These are phyloP conservation scores for Apis florea DNA, from an alignment of 1,140 invertebrate genomes.

Conservation along the genomic window DNA sequence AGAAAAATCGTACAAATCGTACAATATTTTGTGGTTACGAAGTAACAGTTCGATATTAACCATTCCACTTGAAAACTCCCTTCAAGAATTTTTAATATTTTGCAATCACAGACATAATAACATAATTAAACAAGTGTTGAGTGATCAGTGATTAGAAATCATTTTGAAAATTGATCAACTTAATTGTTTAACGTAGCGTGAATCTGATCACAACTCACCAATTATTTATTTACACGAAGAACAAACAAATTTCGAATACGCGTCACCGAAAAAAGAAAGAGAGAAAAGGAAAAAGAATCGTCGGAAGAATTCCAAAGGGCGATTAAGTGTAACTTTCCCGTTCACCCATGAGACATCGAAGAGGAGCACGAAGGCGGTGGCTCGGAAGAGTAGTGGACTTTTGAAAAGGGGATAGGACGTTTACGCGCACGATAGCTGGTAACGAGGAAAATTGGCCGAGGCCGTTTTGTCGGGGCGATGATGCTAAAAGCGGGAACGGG, in stretches of 20 bases:
- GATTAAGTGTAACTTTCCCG: conserved; percentile 50
- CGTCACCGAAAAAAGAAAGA: too few species aligned
- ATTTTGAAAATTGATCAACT: too few species aligned
- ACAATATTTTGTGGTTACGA: conserved; percentile 15
- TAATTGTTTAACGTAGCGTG: too few species aligned
- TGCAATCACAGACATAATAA: too few species aligned
- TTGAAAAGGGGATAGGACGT: conserved; percentile 62
- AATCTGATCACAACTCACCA: too few species aligned
- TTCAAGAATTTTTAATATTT: too few species aligned
- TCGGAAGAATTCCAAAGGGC: conserved; percentile 17
- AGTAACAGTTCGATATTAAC: background rate
- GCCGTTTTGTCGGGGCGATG: conserved; percentile 69
- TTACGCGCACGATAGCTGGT: conserved; percentile 75
- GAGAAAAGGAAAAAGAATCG: too few species aligned
- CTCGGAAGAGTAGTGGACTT: conserved; percentile 29
- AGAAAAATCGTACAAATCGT: conserved; percentile 25
- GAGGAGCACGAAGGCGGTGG: background rate
- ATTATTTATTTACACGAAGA: too few species aligned
- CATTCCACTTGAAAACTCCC: background rate
- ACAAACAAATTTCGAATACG: too few species aligned
- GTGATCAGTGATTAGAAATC: too few species aligned
- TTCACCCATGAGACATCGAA: conserved; percentile 21
- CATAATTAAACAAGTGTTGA: too few species aligned
- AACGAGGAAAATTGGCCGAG: conserved; percentile 70
- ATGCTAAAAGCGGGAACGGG: conserved; percentile 73